A percentile compares a stretch with the other conserved stretches of the same genome.
phyloP scores from a whole-genome alignment of 2,888 invertebrate species.

The Galeruca laticollis region DNA sequence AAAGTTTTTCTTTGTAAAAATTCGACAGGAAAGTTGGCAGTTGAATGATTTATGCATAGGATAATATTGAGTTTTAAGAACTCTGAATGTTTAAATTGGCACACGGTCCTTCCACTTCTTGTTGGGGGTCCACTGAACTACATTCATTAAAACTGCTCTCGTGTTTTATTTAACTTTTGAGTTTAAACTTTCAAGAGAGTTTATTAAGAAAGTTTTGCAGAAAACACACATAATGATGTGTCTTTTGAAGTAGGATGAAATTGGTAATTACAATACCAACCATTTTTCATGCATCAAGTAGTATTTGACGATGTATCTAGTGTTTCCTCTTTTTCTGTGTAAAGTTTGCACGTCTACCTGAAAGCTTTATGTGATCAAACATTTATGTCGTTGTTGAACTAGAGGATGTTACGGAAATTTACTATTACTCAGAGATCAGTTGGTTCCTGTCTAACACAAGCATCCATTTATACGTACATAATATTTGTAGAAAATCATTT shows the following conservation, averaged over 20 bases:
- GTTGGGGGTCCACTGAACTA: constrained; percentile 24
- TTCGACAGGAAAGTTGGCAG: constrained; percentile 13
- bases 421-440: constrained; percentile 4
- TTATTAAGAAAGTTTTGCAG: constrained; percentile 31
- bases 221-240: constrained; percentile 23
- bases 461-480: background rate
- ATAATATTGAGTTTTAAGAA: constrained; percentile 29
- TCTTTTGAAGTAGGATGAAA: background rate
- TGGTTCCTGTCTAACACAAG: constrained; percentile 22
- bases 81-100: constrained; percentile 28
- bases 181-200: constrained; percentile 20
- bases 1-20: constrained; percentile 20
- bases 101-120: constrained; percentile 9
- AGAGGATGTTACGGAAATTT: constrained; percentile 26
- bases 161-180: constrained; percentile 29
- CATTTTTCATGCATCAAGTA: no score
- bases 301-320: background rate
- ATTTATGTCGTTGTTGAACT: constrained; percentile 7
- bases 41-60: constrained; percentile 29
- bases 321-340: background rate
- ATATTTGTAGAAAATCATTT: no score
- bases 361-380: background rate
- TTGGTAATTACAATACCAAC: background rate
- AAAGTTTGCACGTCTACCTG: background rate
- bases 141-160: constrained; percentile 18